A percentile compares a stretch with the other conserved stretches of the same genome.
Evolutionary conservation across 2,888 invertebrate genomes (phyloP).

Genomic region (Hemithea aestivaria): DNA sequence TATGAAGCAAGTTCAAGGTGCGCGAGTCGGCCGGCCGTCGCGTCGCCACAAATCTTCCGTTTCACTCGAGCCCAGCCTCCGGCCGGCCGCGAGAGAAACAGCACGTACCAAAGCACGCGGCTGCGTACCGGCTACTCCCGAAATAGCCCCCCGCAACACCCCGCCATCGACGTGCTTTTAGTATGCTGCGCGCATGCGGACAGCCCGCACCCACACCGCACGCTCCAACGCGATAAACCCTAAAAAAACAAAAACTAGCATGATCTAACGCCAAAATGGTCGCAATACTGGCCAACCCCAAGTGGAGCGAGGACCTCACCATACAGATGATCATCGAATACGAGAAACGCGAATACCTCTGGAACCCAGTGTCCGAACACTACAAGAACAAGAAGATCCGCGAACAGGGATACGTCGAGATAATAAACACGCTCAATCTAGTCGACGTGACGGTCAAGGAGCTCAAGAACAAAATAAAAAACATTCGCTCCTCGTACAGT

Average conservation of each 20-base stretch:
- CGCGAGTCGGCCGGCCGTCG: conserved; percentile 40
- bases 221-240: conserved; percentile 52
- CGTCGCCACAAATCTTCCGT: conserved; percentile 75
- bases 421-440: conserved; percentile 68
- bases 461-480: conserved; percentile 76
- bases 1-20: conserved; percentile 30
- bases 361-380: conserved; percentile 74
- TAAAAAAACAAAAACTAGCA: conserved; percentile 44
- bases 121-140: conserved; percentile 78
- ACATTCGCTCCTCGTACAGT: conserved; percentile 75
- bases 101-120: conserved; percentile 78
- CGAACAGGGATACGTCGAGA: conserved; percentile 72
- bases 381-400: conserved; percentile 76
- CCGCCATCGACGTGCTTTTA: conserved; percentile 79
- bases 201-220: conserved; percentile 73
- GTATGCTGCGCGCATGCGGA: conserved; percentile 80
- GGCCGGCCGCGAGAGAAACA: conserved; percentile 71
- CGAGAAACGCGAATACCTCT: conserved; percentile 72
- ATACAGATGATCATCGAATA: conserved; percentile 76
- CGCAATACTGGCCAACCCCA: conserved; percentile 72
- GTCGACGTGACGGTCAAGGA: conserved; percentile 73
- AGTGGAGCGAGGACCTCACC: conserved; percentile 75
- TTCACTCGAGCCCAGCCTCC: conserved; percentile 76
- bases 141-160: conserved; percentile 71
- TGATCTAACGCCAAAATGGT: conserved; percentile 62